These are phyloP conservation scores for Geodia barretti DNA, from an alignment of 37 sponge, comb jelly and placozoan species.

Conservation along the genomic window DNA sequence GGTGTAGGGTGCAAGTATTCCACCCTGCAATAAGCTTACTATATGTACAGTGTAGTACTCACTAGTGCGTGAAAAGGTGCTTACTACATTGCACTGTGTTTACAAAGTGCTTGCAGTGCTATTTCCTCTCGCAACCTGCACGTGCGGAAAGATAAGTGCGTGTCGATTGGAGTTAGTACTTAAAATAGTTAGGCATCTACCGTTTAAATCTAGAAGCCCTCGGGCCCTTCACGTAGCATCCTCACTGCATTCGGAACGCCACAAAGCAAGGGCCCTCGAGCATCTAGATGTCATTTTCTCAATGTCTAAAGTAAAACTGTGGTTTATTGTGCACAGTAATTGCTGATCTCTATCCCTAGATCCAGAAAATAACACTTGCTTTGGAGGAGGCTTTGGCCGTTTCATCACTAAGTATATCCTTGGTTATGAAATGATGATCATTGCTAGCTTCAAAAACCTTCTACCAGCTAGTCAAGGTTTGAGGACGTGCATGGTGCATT, in stretches of 20 bases:
- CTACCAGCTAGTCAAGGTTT: constrained; percentile 33
- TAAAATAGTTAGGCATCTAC: too few relatives aligned
- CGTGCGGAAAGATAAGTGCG: too few relatives aligned
- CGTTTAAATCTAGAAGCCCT: too few relatives aligned
- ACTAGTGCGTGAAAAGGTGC: background rate
- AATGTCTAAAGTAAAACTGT: too few relatives aligned
- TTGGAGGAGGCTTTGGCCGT: constrained; percentile 61
- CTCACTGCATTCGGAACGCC: too few relatives aligned
- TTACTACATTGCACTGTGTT: background rate
- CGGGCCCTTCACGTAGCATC: too few relatives aligned
- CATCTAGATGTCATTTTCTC: too few relatives aligned
- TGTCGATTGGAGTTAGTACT: too few relatives aligned
- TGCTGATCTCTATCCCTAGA: constrained; percentile 20
- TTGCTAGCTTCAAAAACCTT: constrained; percentile 52
- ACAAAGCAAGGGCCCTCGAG: too few relatives aligned
- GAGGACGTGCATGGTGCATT: background rate
- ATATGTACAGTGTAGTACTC: background rate
- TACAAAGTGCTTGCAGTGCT: background rate
- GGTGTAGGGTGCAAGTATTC: background rate
- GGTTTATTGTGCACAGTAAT: too few relatives aligned
- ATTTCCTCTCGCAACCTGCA: too few relatives aligned
- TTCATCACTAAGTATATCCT: constrained; percentile 51
- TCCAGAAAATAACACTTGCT: constrained; percentile 62
- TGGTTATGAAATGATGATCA: constrained; percentile 64
- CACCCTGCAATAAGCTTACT: too few relatives aligned